Conservation (phyloP, 2,797 vertebrate genomes). For the Intellagama lesueurii region DNA sequence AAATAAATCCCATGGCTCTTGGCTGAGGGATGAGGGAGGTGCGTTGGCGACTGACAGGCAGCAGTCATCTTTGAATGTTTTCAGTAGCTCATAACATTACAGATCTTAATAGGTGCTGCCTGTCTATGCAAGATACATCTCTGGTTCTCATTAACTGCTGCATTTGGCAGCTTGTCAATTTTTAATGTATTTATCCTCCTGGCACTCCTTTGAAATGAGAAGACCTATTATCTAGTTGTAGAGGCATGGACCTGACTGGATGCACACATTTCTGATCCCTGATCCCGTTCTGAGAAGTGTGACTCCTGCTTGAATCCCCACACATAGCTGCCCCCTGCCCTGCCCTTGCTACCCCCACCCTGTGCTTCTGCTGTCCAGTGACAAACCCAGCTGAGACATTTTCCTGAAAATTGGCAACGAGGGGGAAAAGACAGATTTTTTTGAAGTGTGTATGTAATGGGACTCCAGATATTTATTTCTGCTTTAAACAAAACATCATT, state of each 20-base stretch:
- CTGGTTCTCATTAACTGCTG: conserved; percentile 23
- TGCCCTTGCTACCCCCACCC: too few relatives aligned
- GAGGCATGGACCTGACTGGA: background rate
- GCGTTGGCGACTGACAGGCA: background rate
- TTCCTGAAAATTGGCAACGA: background rate
- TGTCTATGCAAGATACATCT: background rate
- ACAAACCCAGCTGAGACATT: background rate
- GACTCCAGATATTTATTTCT: background rate
- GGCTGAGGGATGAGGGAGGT: background rate
- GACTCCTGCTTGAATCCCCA: background rate
- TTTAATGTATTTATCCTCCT: conserved; percentile 17
- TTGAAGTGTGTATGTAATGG: background rate
- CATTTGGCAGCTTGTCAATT: conserved; percentile 29
- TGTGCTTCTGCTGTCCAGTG: background rate
- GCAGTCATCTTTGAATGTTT: background rate
- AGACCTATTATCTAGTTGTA: conserved; percentile 7
- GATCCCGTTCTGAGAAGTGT: background rate
- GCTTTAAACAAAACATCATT: background rate
- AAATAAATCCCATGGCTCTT: background rate
- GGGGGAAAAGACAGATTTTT: background rate
- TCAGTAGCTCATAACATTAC: background rate
- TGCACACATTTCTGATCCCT: background rate
- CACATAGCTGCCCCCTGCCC: too few relatives aligned
- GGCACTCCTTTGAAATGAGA: conserved; percentile 12
- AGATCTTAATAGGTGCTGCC: conserved; percentile 13